Evolutionary conservation across 2,888 invertebrate genomes (phyloP), one percentile per base, ranked within the genome.

Genomic region (Aspidiotus rigidus): DNA sequence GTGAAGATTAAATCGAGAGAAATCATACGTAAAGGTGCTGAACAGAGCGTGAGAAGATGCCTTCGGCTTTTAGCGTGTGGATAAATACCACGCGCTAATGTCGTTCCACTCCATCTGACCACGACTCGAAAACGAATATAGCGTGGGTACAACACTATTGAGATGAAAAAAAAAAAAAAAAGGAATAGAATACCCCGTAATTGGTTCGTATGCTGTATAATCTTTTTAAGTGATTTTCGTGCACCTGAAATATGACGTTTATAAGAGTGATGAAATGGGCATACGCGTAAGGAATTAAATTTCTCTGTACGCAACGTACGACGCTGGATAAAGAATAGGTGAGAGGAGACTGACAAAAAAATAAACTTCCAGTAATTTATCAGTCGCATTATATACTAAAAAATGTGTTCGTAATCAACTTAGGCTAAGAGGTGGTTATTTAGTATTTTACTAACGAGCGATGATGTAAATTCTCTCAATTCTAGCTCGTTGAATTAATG

Each of bases 41-140:
- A 59, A 66, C 59, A 57, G 66, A 66, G 59, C 66, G 66, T 66
- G 66, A 66, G 66, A 66, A 66, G 59, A 66, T 66, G 66, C 66
- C 66, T 66, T 66, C 57, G 66, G 66, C 66, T 28, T 28, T 28
- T 42, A 66, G 59, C 66, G 66, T 66, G 66, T 66, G 66, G 59
- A 66, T 66, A 66, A 28, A 66, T 66, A 66, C 66, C 60, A 66
- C 66, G 66, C 66, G 66, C 66, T 66, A 15, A 17, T 55, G 41
- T 39, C 53, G 40, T 53, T 39, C 53, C 64, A 54, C 64, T 54
- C 64, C 64, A 64, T 54, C 64, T 64, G 64, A 54, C 64, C 64
- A 40, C 54, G 62, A 49, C 53, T 53, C 53, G 39, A n/a, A n/a
- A 49, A 49, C 49, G 49, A 13, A 28, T 49, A 11, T n/a, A 11